Evolutionary conservation across 2,113 vertebrate genomes (phyloP), one percentile per base, ranked within the genome.

Genomic region (Poeciliopsis retropinna): DNA sequence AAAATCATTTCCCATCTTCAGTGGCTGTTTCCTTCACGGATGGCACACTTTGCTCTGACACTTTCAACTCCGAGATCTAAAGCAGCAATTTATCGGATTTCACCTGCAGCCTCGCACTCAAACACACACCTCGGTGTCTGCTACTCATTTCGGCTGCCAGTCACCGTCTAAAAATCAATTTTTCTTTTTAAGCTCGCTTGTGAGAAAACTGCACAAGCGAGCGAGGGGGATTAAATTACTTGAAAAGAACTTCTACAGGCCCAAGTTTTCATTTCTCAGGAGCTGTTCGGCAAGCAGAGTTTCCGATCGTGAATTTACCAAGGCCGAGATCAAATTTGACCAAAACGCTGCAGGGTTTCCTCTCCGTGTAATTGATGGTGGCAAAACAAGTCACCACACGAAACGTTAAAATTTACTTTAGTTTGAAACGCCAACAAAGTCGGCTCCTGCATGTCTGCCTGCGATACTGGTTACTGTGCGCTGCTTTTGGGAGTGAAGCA

Each of bases 31-130:
- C 64, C 29, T 22, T 81, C 76, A 71, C 76, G 74, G 70, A 77
- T 44, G 44, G 70, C 29, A 64, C 61, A 83, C 75, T 85, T 77
- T 70, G 60, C 70, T 67, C 65, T 60, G 73, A 78, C 73, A 86
- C 73, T 67, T 78, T 73, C 60, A 80, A 73, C 70, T 75, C 47
- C 25, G 39, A 70, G 70, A 79, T 79, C 63, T 78, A 76, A 76
- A 79, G 73, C 67, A 57, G 80, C 62, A 67, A 82, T 82, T 80
- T 74, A 78, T 80, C 79, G 41, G 76, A 82, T 77, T 85, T 67
- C 64, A 54, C 70, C 13, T 25, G 67, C 67, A 73, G 73, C 37
- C 39, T 25, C 70, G 7, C 60, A 17, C 39, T 28, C 61, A 60
- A 27, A 2, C 37, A 8, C 64, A 62, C 64, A 37, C 72, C 25